These are phyloP conservation scores for Rhinoderma darwinii DNA, from an alignment of 2,113 vertebrate species.

Conservation along the genomic window DNA sequence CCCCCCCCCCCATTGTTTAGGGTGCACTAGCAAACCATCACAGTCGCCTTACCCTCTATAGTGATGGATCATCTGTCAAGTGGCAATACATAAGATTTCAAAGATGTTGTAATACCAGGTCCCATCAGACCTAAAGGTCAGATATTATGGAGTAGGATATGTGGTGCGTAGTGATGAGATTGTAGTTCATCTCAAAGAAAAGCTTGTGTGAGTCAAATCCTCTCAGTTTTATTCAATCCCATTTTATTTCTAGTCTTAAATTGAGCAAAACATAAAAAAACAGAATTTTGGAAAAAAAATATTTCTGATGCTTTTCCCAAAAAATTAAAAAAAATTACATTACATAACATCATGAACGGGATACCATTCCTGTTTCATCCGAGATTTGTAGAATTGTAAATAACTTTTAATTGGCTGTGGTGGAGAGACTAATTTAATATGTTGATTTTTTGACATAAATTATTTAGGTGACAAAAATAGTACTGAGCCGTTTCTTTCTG, in stretches of 20 bases:
- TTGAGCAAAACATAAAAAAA: too few species aligned
- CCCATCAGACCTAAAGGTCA: too few species aligned
- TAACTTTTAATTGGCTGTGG: not conserved
- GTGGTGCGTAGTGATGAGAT: not conserved
- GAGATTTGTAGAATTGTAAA: not conserved
- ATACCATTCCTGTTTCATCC: too few species aligned
- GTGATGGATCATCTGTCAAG: too few species aligned
- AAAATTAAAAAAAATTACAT: not conserved
- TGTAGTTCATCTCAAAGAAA: not conserved
- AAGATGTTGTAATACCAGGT: too few species aligned
- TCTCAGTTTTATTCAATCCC: too few species aligned
- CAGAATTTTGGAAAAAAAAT: not conserved
- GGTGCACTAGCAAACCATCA: too few species aligned
- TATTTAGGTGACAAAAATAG: conserved; percentile 25
- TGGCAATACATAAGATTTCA: too few species aligned
- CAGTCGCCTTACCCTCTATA: too few species aligned
- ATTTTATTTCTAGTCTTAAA: not conserved
- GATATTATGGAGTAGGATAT: too few species aligned
- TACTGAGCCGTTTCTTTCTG: not conserved
- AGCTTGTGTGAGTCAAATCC: not conserved
- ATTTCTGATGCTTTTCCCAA: not conserved
- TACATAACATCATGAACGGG: too few species aligned
- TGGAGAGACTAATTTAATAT: not conserved
- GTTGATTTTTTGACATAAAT: not conserved
- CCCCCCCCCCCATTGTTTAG: too few species aligned